Evolutionary conservation across 2,888 invertebrate genomes (phyloP), one percentile per base, ranked within the genome.

Genomic region (Eilema depressum): DNA sequence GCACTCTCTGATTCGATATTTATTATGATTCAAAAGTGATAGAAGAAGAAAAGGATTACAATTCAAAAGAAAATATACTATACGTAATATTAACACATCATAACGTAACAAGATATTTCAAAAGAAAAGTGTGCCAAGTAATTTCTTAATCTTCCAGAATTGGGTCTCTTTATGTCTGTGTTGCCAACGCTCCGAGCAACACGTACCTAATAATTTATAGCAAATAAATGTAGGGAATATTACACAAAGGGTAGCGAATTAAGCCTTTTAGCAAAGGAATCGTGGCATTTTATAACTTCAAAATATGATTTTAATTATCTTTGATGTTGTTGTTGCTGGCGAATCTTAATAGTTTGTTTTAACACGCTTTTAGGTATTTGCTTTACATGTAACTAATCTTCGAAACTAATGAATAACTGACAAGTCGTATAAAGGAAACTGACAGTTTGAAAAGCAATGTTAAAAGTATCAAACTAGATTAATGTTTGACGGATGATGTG

Each of bases 121-220:
- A 26, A 20, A 20, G 41, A 26, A 63, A 63, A 63, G 7, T 26
- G 37, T 41, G 37, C 14, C 63, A 8, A 25, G 25, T 37, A 41
- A 63, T 41, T 37, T 41, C 17, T 41, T 11, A 63, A 41, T 63
- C 41, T 25, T 17, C 20, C 20, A 25, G 26, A 63, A 63, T 26
- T 26, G 41, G 63, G 25, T 26, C 20, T 41, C 25, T 63, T 63
- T 63, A 41, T 41, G 41, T 63, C 41, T 41, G 26, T 41, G 41
- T 10, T 41, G 26, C 41, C 41, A 63, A 63, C 41, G 63, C 41
- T 41, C 41, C 41, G 41, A 63, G 63, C 63, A 41, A 63, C 63
- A 12, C 41, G 41, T 25, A 20, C 41, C 20, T 26, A 26, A 63
- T 63, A 41, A 63, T 41, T 63, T 63, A 41, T 25, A 37, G 37